phyloP scores from a whole-genome alignment of 2,113 vertebrate genomes.

The Gobio gobio region DNA sequence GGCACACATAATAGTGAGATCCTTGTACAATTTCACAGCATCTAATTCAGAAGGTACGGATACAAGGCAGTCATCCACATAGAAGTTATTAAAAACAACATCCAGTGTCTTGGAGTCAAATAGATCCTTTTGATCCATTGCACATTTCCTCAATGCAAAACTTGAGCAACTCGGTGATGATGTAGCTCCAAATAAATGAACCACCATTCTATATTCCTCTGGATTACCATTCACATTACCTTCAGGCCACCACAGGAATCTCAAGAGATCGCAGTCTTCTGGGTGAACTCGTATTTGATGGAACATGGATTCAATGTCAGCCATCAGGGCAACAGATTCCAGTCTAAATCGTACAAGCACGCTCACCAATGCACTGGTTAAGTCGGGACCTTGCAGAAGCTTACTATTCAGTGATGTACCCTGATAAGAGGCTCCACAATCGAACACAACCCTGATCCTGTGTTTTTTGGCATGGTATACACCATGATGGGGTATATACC shows the following conservation, averaged over 20 bases:
- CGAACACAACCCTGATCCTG: not conserved
- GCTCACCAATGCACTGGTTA: not conserved
- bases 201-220: not conserved
- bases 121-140: not conserved
- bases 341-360: not conserved
- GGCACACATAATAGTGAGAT: not conserved
- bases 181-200: not conserved
- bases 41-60: not conserved
- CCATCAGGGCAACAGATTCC: not conserved
- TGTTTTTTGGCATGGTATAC: not conserved
- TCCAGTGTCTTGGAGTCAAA: not conserved
- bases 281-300: not conserved
- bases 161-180: not conserved
- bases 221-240: not conserved
- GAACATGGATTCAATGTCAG: not conserved
- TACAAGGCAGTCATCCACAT: conserved; percentile 13
- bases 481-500: not conserved
- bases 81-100: not conserved
- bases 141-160: not conserved
- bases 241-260: conserved; percentile 23
- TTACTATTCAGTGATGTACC: not conserved
- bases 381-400: not conserved
- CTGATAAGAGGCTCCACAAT: not conserved
- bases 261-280: not conserved
- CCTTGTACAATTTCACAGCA: not conserved